These are phyloP conservation scores for Orchestia grillus DNA, from an alignment of 1,140 invertebrate species.

Conservation along the genomic window DNA sequence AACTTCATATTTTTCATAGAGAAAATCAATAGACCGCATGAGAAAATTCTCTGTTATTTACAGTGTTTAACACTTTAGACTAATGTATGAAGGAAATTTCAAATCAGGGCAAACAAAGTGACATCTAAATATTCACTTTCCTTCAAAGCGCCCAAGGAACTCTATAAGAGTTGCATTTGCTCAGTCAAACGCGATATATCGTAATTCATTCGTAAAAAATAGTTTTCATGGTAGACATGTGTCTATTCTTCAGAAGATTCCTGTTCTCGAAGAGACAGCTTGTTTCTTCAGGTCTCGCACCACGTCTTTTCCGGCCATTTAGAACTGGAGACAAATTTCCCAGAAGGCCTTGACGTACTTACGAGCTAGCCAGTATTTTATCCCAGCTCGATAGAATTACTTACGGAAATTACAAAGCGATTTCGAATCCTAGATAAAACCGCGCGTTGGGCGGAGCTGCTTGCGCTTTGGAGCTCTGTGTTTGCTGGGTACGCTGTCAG, in stretches of 20 bases:
- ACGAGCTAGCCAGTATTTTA: slow-evolving; percentile 35
- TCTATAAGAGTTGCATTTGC: neutral
- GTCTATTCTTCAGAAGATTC: neutral
- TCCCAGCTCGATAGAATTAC: slow-evolving; percentile 14
- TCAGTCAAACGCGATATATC: neutral
- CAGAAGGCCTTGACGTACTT: slow-evolving; percentile 39
- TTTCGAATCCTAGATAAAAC: neutral
- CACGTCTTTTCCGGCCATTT: slow-evolving; percentile 29
- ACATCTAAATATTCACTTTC: neutral
- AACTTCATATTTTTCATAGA: too few relatives aligned
- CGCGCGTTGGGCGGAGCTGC: neutral
- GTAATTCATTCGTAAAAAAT: neutral
- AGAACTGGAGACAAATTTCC: slow-evolving; percentile 24
- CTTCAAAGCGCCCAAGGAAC: neutral
- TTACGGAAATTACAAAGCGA: slow-evolving; percentile 23
- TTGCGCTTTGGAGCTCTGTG: neutral
- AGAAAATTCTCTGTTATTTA: too few relatives aligned
- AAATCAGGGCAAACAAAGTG: neutral
- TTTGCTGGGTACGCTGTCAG: neutral
- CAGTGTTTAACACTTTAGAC: too few relatives aligned
- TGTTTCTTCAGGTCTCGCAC: neutral
- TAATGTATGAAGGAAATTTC: too few relatives aligned
- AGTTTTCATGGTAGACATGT: neutral
- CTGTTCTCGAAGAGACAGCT: neutral
- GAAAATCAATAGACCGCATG: too few relatives aligned